phyloP scores from a whole-genome alignment of 2,113 vertebrate species.

The Callionymus lyra region DNA sequence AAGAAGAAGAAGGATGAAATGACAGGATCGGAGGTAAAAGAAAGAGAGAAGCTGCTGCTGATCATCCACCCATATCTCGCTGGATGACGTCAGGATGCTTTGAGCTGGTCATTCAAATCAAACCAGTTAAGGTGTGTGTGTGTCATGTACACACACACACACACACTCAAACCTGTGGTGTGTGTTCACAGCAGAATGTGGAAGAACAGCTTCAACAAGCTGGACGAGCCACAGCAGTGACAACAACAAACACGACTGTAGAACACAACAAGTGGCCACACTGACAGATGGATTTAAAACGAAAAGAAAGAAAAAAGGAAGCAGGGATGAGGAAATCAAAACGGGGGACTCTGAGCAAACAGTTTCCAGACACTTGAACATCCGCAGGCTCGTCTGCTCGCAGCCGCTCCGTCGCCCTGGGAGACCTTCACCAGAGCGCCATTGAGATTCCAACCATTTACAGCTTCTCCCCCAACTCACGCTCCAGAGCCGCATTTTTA shows the following conservation, averaged over 20 bases:
- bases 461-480: rapidly evolving
- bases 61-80: slow-evolving; percentile 43
- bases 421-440: slow-evolving; percentile 9
- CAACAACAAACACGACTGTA: not conserved
- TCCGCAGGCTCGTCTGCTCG: slow-evolving; percentile 8
- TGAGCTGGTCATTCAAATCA: too few species aligned
- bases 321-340: slow-evolving; percentile 15
- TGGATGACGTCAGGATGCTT: slow-evolving; percentile 44
- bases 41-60: slow-evolving; percentile 32
- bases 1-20: slow-evolving; percentile 25
- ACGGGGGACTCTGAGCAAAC: slow-evolving; percentile 14
- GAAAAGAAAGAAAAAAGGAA: slow-evolving; percentile 1
- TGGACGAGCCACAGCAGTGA: slow-evolving; percentile 19
- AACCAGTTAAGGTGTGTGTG: too few species aligned
- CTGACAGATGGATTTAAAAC: not conserved
- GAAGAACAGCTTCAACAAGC: slow-evolving; percentile 33
- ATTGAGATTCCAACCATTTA: not conserved
- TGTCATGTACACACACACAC: too few species aligned
- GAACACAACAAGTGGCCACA: slow-evolving; percentile 17
- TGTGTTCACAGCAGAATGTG: slow-evolving; percentile 5
- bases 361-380: slow-evolving; percentile 27
- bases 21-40: slow-evolving; percentile 27
- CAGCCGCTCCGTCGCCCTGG: slow-evolving; percentile 14
- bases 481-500: rapidly evolving
- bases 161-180: not conserved